Base-by-base conservation (phyloP, 1,140 invertebrate species). In the Aphaenogaster ashmeadi region DNA sequence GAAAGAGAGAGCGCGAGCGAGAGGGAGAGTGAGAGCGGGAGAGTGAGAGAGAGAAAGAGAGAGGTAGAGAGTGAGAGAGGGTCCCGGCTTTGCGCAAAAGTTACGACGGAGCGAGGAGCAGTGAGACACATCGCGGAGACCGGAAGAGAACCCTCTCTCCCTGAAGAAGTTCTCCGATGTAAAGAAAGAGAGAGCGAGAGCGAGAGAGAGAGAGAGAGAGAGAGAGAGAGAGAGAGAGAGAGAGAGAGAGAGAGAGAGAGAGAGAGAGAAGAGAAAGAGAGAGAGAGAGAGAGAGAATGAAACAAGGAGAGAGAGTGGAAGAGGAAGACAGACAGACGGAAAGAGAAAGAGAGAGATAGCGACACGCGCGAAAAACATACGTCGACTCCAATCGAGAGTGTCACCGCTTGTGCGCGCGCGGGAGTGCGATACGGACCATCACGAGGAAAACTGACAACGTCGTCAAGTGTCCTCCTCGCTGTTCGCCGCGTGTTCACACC, bases 31-130 rank as follows among this genome's bases (percentile, higher is more conserved):
- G 72, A 84, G 79, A 79, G 64, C 62, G 87, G 85, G 78, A 87
- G 85, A 67, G 78, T 78, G 80, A 71, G 64, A 83, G 41, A 77
- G 71, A 89, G 64, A 89, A 69, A 86, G 86, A 80, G 83, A 88
- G 81, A 75, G 50, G 78, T 74, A 90, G 79, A 91, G 90, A 91
- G 89, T 86, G 74, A 91, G 90, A 91, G 90, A 91, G 87, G 90
- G 90, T 88, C 90, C 87, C 87, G 85, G 93, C 92, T 94, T 94
- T 94, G 93, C 93, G 93, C 93, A 94, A 94, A 94, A 94, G 92
- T 94, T 93, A 93, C 91, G 90, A 90, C 87, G 88, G 88, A 90
- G 88, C 91, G 89, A 91, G 88, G 89, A 92, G 88, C 93, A 93
- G 93, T 93, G 92, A 93, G 92, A 93, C 90, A 93, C 89, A 93